Evolutionary conservation across 1,140 invertebrate species (phyloP).

Genomic region (Bursaphelenchus mucronatus): DNA sequence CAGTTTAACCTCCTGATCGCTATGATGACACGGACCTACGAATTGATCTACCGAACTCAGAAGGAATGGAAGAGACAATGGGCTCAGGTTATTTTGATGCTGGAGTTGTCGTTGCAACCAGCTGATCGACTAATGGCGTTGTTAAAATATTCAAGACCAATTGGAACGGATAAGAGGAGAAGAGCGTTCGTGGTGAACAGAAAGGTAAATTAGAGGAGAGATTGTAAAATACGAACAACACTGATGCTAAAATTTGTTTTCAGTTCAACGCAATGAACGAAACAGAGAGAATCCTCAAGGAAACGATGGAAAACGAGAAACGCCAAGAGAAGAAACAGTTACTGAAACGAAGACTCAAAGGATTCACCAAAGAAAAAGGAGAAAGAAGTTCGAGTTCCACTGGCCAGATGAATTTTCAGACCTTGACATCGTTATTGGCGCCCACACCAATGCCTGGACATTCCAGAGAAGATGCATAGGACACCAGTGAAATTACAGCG

Average conservation of each 20-base stretch:
- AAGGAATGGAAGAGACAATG: constrained; percentile 98
- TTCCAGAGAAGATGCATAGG: no score
- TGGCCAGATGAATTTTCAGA: no score
- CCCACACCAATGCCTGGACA: no score
- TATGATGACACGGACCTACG: constrained; percentile 99
- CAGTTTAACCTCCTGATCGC: constrained; percentile 97
- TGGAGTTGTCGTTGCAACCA: constrained; percentile 87
- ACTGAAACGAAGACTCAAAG: constrained; percentile 29
- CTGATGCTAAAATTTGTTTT: neutral
- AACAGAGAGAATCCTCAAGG: constrained; percentile 28
- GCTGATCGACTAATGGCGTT: constrained; percentile 77
- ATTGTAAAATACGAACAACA: constrained; percentile 21
- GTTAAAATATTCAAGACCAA: constrained; percentile 84
- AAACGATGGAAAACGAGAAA: constrained; percentile 36
- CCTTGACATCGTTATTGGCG: no score
- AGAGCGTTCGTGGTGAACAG: constrained; percentile 81
- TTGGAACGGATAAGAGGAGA: constrained; percentile 74
- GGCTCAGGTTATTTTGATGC: constrained; percentile 91
- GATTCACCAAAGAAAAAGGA: no score
- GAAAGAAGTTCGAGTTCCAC: no score
- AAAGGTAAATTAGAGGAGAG: constrained; percentile 61
- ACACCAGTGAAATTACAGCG: no score
- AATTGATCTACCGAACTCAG: constrained; percentile 84
- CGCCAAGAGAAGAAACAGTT: constrained; percentile 46
- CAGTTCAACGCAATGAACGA: constrained; percentile 43